Conservation (phyloP, 2,113 vertebrate species). For the Coptodon bakossiorum region DNA sequence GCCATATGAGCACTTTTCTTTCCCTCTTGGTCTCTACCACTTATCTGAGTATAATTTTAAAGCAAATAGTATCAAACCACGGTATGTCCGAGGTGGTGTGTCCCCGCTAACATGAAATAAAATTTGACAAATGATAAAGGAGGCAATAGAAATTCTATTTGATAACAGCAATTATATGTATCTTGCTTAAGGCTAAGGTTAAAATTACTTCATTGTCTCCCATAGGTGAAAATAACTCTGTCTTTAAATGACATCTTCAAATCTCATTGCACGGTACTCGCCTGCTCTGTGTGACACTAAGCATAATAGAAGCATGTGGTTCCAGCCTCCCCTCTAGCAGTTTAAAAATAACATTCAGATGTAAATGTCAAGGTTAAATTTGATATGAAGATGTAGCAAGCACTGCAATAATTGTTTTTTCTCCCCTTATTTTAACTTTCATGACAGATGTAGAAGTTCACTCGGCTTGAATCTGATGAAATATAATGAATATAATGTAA, state of each 20-base stretch:
- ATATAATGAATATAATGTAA: neutral
- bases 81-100: neutral
- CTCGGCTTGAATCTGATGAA: neutral
- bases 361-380: slow-evolving; percentile 35
- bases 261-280: neutral
- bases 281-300: neutral
- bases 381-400: slow-evolving; percentile 8
- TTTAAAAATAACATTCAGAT: slow-evolving; percentile 17
- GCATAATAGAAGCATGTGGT: neutral
- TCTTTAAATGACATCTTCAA: neutral
- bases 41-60: neutral
- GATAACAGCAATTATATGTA: neutral
- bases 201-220: neutral
- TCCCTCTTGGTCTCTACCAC: neutral
- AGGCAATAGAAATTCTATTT: neutral
- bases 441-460: slow-evolving; percentile 8
- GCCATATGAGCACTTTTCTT: neutral
- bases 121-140: neutral
- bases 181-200: neutral
- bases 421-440: slow-evolving; percentile 8
- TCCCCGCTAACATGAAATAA: neutral
- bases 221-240: neutral
- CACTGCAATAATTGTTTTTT: slow-evolving; percentile 2
- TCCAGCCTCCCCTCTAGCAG: neutral
- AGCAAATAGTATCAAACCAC: neutral